A percentile compares a stretch with the other conserved stretches of the same genome.
These are phyloP conservation scores for Drosophila parvula DNA, from an alignment of 1,140 invertebrate species.

Conservation along the genomic window DNA sequence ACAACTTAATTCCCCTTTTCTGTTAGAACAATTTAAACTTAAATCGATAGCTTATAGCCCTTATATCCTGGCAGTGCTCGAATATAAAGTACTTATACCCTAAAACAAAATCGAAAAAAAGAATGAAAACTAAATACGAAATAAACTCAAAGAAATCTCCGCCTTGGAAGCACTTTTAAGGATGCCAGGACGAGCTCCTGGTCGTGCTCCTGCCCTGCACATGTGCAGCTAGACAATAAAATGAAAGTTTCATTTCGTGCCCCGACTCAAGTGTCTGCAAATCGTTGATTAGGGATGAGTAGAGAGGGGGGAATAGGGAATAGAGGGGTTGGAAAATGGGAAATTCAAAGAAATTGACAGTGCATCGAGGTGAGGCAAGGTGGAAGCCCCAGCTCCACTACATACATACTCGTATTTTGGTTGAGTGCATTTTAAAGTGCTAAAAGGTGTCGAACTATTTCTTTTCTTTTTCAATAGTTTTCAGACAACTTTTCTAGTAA, in stretches of 20 bases:
- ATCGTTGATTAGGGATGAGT: constrained; percentile 30
- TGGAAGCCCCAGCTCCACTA: background rate
- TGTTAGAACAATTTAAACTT: background rate
- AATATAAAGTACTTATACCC: background rate
- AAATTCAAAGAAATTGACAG: constrained; percentile 29
- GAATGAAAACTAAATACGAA: background rate
- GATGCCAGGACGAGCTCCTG: background rate
- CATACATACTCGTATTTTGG: too few relatives aligned
- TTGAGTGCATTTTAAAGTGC: constrained; percentile 13
- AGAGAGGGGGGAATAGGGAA: too few relatives aligned
- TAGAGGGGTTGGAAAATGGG: background rate
- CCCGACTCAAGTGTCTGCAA: constrained; percentile 38
- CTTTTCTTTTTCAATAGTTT: too few relatives aligned
- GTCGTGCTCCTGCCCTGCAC: background rate
- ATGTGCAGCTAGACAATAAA: constrained; percentile 41
- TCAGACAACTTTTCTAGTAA: too few relatives aligned
- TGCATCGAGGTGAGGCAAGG: constrained; percentile 5
- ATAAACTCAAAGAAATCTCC: constrained; percentile 13
- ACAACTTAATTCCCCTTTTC: background rate
- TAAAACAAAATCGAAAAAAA: background rate
- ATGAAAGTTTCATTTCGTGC: constrained; percentile 36
- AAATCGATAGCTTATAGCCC: background rate
- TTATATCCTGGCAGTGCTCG: background rate
- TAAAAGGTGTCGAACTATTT: background rate
- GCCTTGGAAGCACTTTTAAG: background rate